Conservation (phyloP, 2,113 vertebrate genomes). For the Esox niger region DNA sequence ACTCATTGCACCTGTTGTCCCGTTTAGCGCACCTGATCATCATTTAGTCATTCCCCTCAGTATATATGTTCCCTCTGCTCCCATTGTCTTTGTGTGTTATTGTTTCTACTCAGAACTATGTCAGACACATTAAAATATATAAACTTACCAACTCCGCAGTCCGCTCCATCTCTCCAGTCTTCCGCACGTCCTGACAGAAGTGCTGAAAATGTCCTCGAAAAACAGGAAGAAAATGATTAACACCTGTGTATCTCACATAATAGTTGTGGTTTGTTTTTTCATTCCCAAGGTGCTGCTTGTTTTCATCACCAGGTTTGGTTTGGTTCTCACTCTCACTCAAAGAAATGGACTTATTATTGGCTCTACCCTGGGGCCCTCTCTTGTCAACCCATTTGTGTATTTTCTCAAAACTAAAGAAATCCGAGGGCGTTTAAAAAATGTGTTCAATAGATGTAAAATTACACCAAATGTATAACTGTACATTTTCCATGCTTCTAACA, state of each 20-base stretch:
- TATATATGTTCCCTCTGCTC: no score
- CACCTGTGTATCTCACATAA: background rate
- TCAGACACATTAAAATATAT: no score
- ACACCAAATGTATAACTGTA: background rate
- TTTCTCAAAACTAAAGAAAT: slow-evolving; percentile 1
- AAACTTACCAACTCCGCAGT: no score
- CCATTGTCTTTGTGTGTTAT: no score
- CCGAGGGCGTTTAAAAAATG: background rate
- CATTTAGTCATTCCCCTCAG: no score
- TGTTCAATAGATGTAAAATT: background rate
- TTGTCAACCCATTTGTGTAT: slow-evolving; percentile 4
- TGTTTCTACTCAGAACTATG: no score
- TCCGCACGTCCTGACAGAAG: no score
- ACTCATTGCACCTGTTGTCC: no score
- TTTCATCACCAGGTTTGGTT: background rate
- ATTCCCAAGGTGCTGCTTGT: background rate
- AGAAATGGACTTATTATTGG: slow-evolving; percentile 2
- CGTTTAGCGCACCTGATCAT: no score
- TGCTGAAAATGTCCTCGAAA: background rate
- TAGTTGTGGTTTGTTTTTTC: slow-evolving; percentile 5
- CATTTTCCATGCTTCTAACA: no score
- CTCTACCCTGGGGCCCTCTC: slow-evolving; percentile 3
- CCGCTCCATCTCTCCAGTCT: no score
- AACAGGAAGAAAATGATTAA: background rate
- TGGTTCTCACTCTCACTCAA: background rate